phyloP scores from a whole-genome alignment of 2,888 invertebrate species.

The Ephialtes manifestator region DNA sequence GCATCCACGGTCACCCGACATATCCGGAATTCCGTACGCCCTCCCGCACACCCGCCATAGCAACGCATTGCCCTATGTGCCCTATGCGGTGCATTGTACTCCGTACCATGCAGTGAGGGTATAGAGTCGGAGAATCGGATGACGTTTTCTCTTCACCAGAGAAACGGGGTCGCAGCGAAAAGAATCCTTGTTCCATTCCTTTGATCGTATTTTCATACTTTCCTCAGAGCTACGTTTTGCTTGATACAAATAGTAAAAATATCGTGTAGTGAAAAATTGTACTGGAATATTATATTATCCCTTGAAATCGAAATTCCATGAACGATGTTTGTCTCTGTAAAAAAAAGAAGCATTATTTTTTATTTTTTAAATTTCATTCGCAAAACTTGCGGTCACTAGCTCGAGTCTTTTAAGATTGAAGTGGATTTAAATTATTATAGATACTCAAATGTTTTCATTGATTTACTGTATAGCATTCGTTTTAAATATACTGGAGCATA shows the following conservation, averaged over 20 bases:
- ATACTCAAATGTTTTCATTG: no score
- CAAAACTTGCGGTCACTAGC: no score
- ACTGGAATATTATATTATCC: not conserved
- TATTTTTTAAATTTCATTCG: no score
- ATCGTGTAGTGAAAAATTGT: not conserved
- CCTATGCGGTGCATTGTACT: conserved; percentile 6
- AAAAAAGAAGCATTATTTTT: no score
- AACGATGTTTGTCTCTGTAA: not conserved
- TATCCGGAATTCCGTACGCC: conserved; percentile 60
- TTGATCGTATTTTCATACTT: conserved; percentile 12
- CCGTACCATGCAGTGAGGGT: not conserved
- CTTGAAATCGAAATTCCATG: not conserved
- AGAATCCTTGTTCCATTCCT: conserved; percentile 16
- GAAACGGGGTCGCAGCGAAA: conserved; percentile 30
- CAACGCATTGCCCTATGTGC: conserved; percentile 27
- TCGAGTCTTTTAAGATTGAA: no score
- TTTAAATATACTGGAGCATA: no score
- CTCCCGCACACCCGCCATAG: not conserved
- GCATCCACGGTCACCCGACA: conserved; percentile 49
- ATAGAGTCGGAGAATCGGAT: conserved; percentile 39
- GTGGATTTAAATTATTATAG: no score
- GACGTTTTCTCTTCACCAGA: conserved; percentile 31
- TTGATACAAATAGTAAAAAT: not conserved
- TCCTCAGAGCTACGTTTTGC: not conserved
- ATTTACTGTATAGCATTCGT: no score